phyloP scores from a whole-genome alignment of 1,140 invertebrate genomes.

The Zaprionus nigranus region DNA sequence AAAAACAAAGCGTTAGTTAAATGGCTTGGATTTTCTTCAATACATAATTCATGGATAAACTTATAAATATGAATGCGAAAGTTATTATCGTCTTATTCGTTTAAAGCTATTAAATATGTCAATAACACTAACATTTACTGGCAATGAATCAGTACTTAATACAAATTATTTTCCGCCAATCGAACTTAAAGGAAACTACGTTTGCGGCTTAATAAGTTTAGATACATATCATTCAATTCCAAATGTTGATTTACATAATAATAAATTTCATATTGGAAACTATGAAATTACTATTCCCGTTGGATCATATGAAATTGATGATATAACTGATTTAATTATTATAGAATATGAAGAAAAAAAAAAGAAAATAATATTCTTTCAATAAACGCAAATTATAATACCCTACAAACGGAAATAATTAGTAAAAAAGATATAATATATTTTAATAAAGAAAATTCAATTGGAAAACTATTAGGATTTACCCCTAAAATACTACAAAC shows the following conservation, averaged over 20 bases:
- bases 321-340: slow-evolving; percentile 34
- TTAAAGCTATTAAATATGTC: slow-evolving; percentile 39
- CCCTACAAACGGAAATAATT: slow-evolving; percentile 9
- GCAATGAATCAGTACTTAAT: slow-evolving; percentile 29
- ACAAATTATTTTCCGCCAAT: slow-evolving; percentile 58
- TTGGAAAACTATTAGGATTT: slow-evolving; percentile 9
- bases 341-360: too few species aligned
- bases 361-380: too few species aligned
- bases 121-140: slow-evolving; percentile 55
- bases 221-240: slow-evolving; percentile 79
- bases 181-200: slow-evolving; percentile 54
- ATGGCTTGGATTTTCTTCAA: slow-evolving; percentile 14
- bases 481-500: slow-evolving; percentile 2
- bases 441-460: slow-evolving; percentile 9
- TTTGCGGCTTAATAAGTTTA: slow-evolving; percentile 68
- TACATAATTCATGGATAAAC: slow-evolving; percentile 14
- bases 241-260: slow-evolving; percentile 70
- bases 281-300: slow-evolving; percentile 67
- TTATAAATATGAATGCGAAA: slow-evolving; percentile 1
- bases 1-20: slow-evolving; percentile 17
- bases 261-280: slow-evolving; percentile 76
- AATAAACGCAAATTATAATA: slow-evolving; percentile 5
- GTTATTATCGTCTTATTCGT: background rate
- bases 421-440: slow-evolving; percentile 6
- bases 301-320: slow-evolving; percentile 75